Conservation (phyloP, 2,113 vertebrate genomes). For the Clarias macrocephalus region DNA sequence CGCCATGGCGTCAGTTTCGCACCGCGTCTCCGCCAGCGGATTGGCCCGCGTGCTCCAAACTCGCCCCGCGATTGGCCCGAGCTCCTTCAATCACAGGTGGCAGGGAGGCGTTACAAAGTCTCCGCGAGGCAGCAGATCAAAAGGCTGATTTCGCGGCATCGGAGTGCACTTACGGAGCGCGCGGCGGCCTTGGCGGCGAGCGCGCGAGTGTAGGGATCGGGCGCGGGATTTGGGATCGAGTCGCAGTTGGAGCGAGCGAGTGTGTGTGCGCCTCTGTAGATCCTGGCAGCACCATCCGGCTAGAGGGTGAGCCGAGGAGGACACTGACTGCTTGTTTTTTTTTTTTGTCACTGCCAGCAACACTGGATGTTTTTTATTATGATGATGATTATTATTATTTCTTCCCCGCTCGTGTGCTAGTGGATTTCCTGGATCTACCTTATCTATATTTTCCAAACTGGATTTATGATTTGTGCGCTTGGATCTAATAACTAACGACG, state of each 20-base stretch:
- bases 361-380: conserved; percentile 54
- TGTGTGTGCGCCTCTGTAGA: conserved; percentile 50
- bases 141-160: background rate
- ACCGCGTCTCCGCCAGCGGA: conserved; percentile 33
- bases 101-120: conserved; percentile 13
- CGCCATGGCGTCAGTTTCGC: conserved; percentile 58
- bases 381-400: no score
- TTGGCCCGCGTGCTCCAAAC: conserved; percentile 43
- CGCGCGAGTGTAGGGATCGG: background rate
- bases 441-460: conserved; percentile 25
- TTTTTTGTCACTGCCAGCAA: conserved; percentile 51
- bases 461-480: conserved; percentile 33
- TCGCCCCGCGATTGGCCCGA: conserved; percentile 53
- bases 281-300: conserved; percentile 63
- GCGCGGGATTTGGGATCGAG: conserved; percentile 42
- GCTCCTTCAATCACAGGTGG: conserved; percentile 30
- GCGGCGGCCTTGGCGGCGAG: no score
- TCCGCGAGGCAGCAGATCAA: background rate
- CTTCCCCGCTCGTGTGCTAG: background rate
- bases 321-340: conserved; percentile 48
- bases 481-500: background rate
- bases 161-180: background rate
- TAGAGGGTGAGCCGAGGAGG: conserved; percentile 50
- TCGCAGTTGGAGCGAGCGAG: conserved; percentile 43
- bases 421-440: background rate